phyloP scores from a whole-genome alignment of 2,797 vertebrate species.

The Taeniopygia guttata region DNA sequence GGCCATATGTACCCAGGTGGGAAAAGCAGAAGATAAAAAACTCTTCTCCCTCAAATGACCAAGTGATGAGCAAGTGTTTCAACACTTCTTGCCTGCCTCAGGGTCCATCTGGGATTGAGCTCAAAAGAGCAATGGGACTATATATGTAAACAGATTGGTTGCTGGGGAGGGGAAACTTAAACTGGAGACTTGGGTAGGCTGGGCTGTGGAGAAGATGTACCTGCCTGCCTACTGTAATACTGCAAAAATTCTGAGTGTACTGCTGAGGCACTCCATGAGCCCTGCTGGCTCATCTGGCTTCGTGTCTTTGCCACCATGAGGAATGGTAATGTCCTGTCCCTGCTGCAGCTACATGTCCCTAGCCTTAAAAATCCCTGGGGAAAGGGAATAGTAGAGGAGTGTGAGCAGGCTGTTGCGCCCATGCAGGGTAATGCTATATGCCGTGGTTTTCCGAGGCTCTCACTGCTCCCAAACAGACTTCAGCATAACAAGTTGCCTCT shows the following conservation, averaged over 20 bases:
- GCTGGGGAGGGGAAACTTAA: not conserved
- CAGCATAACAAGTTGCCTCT: not conserved
- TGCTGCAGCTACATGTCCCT: accelerated
- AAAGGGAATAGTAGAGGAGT: not conserved
- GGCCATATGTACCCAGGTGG: accelerated
- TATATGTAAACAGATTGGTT: accelerated
- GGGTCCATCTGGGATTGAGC: not conserved
- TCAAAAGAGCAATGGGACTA: not conserved
- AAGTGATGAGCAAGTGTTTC: not conserved
- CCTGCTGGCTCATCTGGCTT: not conserved
- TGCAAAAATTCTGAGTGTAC: not conserved
- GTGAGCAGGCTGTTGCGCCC: accelerated
- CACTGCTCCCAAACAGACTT: not conserved
- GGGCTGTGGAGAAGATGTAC: not conserved
- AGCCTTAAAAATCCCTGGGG: not conserved
- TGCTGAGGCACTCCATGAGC: not conserved
- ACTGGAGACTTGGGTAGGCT: not conserved
- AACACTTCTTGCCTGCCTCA: not conserved
- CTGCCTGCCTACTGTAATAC: not conserved
- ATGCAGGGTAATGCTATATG: accelerated
- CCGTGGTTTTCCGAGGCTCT: not conserved
- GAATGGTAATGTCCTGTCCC: not conserved
- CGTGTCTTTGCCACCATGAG: accelerated
- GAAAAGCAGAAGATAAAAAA: not conserved
- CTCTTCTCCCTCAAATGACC: not conserved